Evolutionary conservation across 2,888 invertebrate species (phyloP), one percentile per base, ranked within the genome.

Genomic region (Eurois occulta): DNA sequence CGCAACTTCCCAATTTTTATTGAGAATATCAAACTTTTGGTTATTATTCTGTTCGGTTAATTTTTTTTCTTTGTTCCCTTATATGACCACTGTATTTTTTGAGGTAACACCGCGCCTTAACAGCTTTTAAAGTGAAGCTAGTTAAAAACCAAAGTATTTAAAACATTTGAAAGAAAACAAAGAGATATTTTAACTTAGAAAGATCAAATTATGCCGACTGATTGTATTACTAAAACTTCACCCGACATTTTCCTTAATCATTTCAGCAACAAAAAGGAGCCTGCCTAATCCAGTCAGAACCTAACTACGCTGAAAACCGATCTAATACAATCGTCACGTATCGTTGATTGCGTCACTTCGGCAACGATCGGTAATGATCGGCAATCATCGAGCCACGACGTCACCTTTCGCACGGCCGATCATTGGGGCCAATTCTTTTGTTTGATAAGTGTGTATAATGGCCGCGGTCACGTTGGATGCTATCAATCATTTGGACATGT

Each of bases 321-420:
- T 70, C 74, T 75, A 84, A 75, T 83, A 64, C 70, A 66, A 68
- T 70, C 64, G 70, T 78, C 87, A 86, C 84, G 87, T 79, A 73
- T 74, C 41, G 8, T 46, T 55, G 75, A 77, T 88, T 90, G 83
- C 91, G 83, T 90, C 91, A 82, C 86, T 72, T 84, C 83, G 78
- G 69, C 75, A 70, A 85, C 74, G 76, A 67, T 83, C 83, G 81
- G 72, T 81, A 74, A 87, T 85, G 71, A 81, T 86, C 86, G 82
- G 86, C 81, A 84, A 89, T 89, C 88, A 86, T 86, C 86, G 87
- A 78, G 75, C 65, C 66, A 73, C 87, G 82, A 70, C 86, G 88
- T 88, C 91, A 90, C 90, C 92, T 92, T 92, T 92, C 92, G 92
- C 92, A 91, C 91, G 92, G 86, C 88, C 89, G 80, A 87, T 87